Evolutionary conservation across 2,888 invertebrate genomes (phyloP).

Genomic region (Therioaphis trifolii): DNA sequence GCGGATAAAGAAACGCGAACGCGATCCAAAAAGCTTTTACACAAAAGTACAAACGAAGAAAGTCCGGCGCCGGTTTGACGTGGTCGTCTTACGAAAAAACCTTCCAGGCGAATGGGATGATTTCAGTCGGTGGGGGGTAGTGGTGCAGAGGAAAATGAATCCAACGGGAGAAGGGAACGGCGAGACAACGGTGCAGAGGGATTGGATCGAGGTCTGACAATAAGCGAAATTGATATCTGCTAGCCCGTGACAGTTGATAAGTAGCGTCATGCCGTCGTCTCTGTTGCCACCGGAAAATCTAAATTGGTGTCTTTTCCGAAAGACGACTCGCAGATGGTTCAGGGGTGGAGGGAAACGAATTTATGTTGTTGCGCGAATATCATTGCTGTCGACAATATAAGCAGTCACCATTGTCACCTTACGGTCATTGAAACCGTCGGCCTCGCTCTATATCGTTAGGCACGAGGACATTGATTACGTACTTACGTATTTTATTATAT

Average conservation of each 20-base stretch:
- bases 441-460: too few species aligned
- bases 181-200: background rate
- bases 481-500: too few species aligned
- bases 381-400: too few species aligned
- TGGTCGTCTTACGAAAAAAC: slow-evolving; percentile 21
- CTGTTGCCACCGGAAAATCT: background rate
- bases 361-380: background rate
- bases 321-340: background rate
- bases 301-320: slow-evolving; percentile 23
- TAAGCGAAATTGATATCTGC: slow-evolving; percentile 62
- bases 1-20: background rate
- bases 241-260: slow-evolving; percentile 59
- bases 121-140: background rate
- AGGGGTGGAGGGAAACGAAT: background rate
- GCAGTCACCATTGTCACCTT: too few species aligned
- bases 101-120: background rate
- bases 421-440: too few species aligned
- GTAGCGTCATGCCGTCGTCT: background rate
- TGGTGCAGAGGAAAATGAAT: background rate
- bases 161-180: too few species aligned
- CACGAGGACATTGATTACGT: too few species aligned
- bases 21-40: slow-evolving; percentile 57
- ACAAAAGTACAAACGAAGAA: slow-evolving; percentile 33
- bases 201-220: slow-evolving; percentile 36
- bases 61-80: slow-evolving; percentile 60